A percentile compares a stretch with the other conserved stretches of the same genome.
Evolutionary conservation across 2,797 vertebrate species (phyloP).

Genomic region (Setipinna tenuifilis): DNA sequence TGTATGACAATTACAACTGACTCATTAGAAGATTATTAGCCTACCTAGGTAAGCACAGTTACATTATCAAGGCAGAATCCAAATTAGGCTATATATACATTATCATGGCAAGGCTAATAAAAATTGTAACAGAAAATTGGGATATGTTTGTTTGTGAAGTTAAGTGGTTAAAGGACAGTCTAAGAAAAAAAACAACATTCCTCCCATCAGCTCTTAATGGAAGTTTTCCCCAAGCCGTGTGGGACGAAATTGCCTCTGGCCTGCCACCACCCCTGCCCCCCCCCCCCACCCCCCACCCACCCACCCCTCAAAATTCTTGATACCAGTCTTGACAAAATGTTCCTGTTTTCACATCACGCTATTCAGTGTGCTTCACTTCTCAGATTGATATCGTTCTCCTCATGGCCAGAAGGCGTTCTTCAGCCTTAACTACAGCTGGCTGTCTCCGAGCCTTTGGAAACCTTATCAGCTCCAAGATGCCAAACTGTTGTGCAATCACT

Average conservation of each 20-base stretch:
- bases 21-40: no score
- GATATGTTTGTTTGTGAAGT: background rate
- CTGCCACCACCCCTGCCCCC: background rate
- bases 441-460: slow-evolving; percentile 44
- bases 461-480: slow-evolving; percentile 16
- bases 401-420: slow-evolving; percentile 18
- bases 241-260: no score
- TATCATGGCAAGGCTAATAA: background rate
- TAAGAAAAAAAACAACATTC: no score
- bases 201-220: background rate
- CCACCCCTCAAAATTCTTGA: background rate
- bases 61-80: background rate
- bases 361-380: background rate
- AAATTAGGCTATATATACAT: no score
- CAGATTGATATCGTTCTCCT: background rate
- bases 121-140: background rate
- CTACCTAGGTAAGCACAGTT: no score
- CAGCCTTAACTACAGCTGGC: slow-evolving; percentile 40
- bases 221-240: background rate
- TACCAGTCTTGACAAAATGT: background rate
- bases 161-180: background rate
- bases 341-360: background rate
- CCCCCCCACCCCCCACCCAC: background rate
- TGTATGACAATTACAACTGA: no score
- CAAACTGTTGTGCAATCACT: slow-evolving; percentile 11